Percentiles rank a stretch among this genome's conserved stretches.
These are phyloP conservation scores for Aphyosemion australe DNA, from an alignment of 2,113 vertebrate species.

Conservation along the genomic window DNA sequence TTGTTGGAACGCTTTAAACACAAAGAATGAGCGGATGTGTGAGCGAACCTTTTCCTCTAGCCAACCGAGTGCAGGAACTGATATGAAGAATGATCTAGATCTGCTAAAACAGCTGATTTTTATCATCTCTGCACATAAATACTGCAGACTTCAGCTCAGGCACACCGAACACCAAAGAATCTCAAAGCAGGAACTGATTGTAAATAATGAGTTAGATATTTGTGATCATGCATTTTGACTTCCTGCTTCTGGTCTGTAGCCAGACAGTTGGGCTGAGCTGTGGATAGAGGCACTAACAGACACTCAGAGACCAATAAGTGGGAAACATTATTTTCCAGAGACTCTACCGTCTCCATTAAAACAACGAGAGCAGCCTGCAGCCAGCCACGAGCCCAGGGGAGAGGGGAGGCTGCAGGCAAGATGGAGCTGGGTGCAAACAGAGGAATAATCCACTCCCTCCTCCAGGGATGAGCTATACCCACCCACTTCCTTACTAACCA, in stretches of 20 bases:
- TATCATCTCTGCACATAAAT: slow-evolving; percentile 17
- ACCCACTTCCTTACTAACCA: slow-evolving; percentile 39
- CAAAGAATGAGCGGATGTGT: slow-evolving; percentile 52
- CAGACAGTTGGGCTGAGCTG: slow-evolving; percentile 19
- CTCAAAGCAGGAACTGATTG: not conserved
- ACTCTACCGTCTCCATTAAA: slow-evolving; percentile 38
- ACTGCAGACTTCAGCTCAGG: slow-evolving; percentile 14
- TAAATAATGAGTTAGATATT: slow-evolving; percentile 14
- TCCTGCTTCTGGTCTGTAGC: slow-evolving; percentile 11
- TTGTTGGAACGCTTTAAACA: slow-evolving; percentile 60
- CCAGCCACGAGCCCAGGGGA: slow-evolving; percentile 27
- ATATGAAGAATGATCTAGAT: slow-evolving; percentile 42
- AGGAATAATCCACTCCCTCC: slow-evolving; percentile 18
- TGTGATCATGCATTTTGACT: slow-evolving; percentile 12
- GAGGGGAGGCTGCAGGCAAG: slow-evolving; percentile 24
- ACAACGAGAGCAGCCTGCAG: slow-evolving; percentile 30
- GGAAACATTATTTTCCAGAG: slow-evolving; percentile 54
- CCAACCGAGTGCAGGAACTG: slow-evolving; percentile 42
- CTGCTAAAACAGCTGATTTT: slow-evolving; percentile 47
- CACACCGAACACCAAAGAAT: not conserved
- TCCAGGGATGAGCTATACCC: slow-evolving; percentile 21
- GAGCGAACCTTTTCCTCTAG: slow-evolving; percentile 19
- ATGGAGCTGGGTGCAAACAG: slow-evolving; percentile 32
- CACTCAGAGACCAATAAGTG: slow-evolving; percentile 25
- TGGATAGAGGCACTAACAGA: slow-evolving; percentile 19